Base-by-base conservation (phyloP, 2,797 vertebrate species). In the Megalops cyprinoides region DNA sequence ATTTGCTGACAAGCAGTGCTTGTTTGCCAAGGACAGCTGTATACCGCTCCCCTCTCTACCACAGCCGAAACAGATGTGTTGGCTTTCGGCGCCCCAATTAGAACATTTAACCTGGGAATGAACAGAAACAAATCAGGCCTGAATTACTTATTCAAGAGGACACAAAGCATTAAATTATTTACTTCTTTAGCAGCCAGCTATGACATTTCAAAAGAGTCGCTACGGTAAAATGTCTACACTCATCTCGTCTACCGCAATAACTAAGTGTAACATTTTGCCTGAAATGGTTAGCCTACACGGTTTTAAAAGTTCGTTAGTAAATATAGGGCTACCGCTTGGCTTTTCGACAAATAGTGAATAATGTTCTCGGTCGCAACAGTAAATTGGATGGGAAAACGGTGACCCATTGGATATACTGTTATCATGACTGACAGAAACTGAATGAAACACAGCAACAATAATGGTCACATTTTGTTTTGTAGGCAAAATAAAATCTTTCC, bases 31-130 rank as follows among this genome's bases (percentile, higher is more conserved):
- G 94, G 92, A 34, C 94, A 95, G 81, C 85, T 92, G 89, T 88
- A 95, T 34, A 95, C 94, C 0, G 92, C 94, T 0, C 94, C 94
- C 34, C 93, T 82, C 90, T 95, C 94, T 84, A 88, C 86, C 0
- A 95, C 87, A 0, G 23, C 62, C 0, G 86, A 18, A 0, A 84
- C 46, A 0, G 92, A 86, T 0, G 83, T 78, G 89, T 95, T 95
- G 6, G 91, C 94, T 80, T 93, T 90, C 1, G 94, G 94, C 4
- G 94, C 94, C 0, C 94, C 94, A 0, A 95, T 89, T 77, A 95
- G 87, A 18, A 95, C 84, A 0, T 92, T 91, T 0, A 91, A 91
- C 80, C 94, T 95, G 88, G 31, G 44, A 44, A 84, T 34, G 46
- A 56, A 58, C 1, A 7, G 55, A 62, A 5, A 31, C 15, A 81